Evolutionary conservation across 1,140 invertebrate genomes (phyloP), one percentile per base, ranked within the genome.

Genomic region (Brachionus calyciflorus): DNA sequence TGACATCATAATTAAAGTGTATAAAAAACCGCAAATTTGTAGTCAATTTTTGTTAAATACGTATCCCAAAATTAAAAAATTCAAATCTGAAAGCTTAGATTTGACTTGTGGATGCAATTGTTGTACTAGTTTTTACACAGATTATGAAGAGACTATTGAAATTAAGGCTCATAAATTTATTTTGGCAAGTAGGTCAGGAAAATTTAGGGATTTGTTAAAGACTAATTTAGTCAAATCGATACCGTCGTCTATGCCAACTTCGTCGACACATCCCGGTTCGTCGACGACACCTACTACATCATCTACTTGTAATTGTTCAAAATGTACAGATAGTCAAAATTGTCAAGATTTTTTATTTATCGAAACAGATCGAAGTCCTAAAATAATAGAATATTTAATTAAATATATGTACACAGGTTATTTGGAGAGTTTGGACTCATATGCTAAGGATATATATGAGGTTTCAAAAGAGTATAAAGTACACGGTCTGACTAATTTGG

Each of bases 401-500:
- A 33, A 19, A 7, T 73, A 73, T 46, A 73, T 73, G 69, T 73
- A 73, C 46, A 55, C 69, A 9, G 69, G 69, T 28, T 73, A 73
- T 33, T 55, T 73, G 19, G 69, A 73, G 3, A 28, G 9, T 19
- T 3, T 73, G n/a, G 69, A 73, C 46, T 73, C 69, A 26, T 73
- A 37, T 14, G 44, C 69, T 37, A 73, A 73, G 24, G 69, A 73
- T 33, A 73, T 73, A 17, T 73, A 73, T 37, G 69, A 73, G 51
- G 30, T 73, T 37, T 73, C 69, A 17, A 73, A 73, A 30, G 69
- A 73, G 69, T 73, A 73, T 21, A 73, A 73, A 73, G 69, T 73
- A 37, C 69, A 73, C 28, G 69, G 69, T 30, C 24, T 73, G 46
- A 73, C 69, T 21, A 73, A 73, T 55, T 51, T 73, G 24, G 44